A percentile compares a stretch with the other conserved stretches of the same genome.
Conservation (phyloP, 2,888 invertebrate species). For the Drosophila meridiana region DNA sequence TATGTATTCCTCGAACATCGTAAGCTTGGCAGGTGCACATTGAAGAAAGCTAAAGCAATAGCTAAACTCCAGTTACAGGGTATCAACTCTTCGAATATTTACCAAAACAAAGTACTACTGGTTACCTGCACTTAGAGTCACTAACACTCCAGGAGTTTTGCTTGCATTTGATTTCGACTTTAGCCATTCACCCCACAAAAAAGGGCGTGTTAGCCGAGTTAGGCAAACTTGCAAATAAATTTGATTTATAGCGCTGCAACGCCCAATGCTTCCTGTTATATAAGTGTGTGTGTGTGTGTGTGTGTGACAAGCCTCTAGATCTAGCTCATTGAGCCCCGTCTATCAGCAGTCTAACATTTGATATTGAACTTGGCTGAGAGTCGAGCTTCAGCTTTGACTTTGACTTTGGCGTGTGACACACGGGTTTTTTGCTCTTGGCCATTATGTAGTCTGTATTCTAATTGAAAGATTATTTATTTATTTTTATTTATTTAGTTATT, state of each 20-base stretch:
- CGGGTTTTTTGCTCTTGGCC: conserved; percentile 5
- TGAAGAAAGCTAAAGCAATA: not conserved
- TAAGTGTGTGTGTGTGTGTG: conserved; percentile 17
- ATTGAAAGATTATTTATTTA: conserved; percentile 38
- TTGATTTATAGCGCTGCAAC: conserved; percentile 66
- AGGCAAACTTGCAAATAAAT: conserved; percentile 54
- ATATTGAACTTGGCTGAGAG: conserved; percentile 74
- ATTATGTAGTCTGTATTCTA: conserved; percentile 47
- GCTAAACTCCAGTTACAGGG: not conserved
- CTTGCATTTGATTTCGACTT: conserved; percentile 14
- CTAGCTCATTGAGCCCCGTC: conserved; percentile 58
- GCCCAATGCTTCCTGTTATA: conserved; percentile 59
- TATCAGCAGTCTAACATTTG: conserved; percentile 64
- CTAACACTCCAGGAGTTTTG: conserved; percentile 28
- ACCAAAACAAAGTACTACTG: not conserved
- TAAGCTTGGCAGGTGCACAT: not conserved
- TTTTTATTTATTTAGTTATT: conserved; percentile 60
- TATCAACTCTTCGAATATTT: not conserved
- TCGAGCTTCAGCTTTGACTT: conserved; percentile 17
- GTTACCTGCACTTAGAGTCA: conserved; percentile 35
- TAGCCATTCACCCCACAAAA: conserved; percentile 7
- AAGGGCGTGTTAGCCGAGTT: conserved; percentile 68
- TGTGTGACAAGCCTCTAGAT: conserved; percentile 61
- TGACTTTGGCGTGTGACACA: conserved; percentile 38
- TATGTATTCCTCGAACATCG: not conserved